These are phyloP conservation scores for Thecocarcelia acutangulata DNA, from an alignment of 2,888 invertebrate genomes.

Conservation along the genomic window DNA sequence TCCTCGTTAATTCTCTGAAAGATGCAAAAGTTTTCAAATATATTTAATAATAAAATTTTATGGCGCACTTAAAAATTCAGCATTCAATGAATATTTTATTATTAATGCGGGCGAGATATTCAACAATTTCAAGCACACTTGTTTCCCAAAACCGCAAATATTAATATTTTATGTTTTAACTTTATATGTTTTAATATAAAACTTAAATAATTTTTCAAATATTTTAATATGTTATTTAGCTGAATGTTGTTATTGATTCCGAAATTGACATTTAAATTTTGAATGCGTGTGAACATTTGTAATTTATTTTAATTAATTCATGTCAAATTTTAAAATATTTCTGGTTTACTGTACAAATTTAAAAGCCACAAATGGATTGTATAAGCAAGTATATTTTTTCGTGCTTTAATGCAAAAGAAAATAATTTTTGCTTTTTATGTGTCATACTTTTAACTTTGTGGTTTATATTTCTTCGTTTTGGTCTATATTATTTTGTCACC, in stretches of 20 bases:
- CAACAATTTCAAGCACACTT: no score
- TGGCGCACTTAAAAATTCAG: conserved; percentile 35
- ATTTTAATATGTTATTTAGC: background rate
- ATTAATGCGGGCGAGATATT: background rate
- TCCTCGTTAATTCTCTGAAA: background rate
- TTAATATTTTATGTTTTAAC: background rate
- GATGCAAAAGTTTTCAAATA: conserved; percentile 38
- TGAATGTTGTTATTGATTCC: no score
- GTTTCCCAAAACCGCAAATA: no score
- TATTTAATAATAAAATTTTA: background rate
- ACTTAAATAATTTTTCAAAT: no score
- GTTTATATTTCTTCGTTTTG: background rate
- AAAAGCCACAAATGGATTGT: conserved; percentile 14
- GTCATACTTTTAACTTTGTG: background rate
- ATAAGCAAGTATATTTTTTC: background rate
- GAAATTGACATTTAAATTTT: background rate
- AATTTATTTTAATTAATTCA: conserved; percentile 31
- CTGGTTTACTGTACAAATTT: background rate
- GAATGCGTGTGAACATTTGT: background rate
- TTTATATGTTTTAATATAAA: no score
- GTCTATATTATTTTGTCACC: background rate
- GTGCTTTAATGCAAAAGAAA: background rate
- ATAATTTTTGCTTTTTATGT: background rate
- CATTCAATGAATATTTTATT: conserved; percentile 52
- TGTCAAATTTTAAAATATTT: conserved; percentile 1